phyloP scores from a whole-genome alignment of 2,888 invertebrate genomes.

The Tubiluchus corallicola region DNA sequence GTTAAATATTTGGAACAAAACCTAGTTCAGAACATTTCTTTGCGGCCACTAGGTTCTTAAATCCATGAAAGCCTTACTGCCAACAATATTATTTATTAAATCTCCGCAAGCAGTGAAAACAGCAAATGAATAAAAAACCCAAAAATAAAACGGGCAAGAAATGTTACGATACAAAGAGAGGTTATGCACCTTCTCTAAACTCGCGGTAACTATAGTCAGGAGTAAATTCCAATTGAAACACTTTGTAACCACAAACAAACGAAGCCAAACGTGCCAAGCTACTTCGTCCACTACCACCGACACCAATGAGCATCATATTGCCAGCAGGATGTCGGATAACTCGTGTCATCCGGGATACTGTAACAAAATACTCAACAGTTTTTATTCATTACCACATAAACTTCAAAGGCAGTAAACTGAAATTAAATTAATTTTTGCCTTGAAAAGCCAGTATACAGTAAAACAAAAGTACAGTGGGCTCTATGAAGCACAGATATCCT shows the following conservation, averaged over 20 bases:
- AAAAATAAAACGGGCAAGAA: too few relatives aligned
- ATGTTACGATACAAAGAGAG: too few relatives aligned
- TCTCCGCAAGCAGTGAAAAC: too few relatives aligned
- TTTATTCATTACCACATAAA: background rate
- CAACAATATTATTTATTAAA: too few relatives aligned
- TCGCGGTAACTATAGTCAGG: slow-evolving; percentile 55
- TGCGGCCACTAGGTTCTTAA: too few relatives aligned
- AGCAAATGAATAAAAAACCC: too few relatives aligned
- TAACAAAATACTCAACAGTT: slow-evolving; percentile 10
- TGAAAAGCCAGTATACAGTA: background rate
- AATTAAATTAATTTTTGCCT: background rate
- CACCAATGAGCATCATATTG: slow-evolving; percentile 62
- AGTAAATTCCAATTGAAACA: slow-evolving; percentile 58
- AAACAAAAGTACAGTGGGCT: too few relatives aligned
- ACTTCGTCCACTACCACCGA: slow-evolving; percentile 67
- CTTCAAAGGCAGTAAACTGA: background rate
- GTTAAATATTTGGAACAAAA: too few relatives aligned
- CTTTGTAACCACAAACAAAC: slow-evolving; percentile 55
- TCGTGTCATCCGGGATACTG: slow-evolving; percentile 53
- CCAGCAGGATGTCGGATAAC: slow-evolving; percentile 64
- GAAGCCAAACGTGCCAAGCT: slow-evolving; percentile 55
- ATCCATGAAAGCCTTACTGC: too few relatives aligned
- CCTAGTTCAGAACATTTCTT: too few relatives aligned
- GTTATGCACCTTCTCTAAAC: too few relatives aligned
- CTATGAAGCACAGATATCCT: too few relatives aligned